Evolutionary conservation across 2,888 invertebrate genomes (phyloP), one percentile per base, ranked within the genome.

Genomic region (Aleiodes testaceus): DNA sequence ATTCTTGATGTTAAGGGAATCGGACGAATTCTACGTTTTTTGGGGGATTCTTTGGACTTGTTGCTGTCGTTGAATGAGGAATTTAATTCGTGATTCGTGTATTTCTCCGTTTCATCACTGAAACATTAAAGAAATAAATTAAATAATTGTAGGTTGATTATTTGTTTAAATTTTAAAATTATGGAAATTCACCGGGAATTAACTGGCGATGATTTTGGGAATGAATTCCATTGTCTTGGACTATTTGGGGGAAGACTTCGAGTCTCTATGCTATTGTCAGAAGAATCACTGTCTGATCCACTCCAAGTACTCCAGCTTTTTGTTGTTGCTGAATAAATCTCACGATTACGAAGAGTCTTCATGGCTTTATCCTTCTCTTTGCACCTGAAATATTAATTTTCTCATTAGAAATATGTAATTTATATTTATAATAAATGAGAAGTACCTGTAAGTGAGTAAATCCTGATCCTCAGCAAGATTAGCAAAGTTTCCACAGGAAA

Each of bases 1-100:
- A 94, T 91, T 78, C 92, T 90, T 0, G 93, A 93, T 77, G 93
- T 92, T 47, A 93, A 90, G 0, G 93, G 93, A 70, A 93, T 90
- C 2, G 92, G 91, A 79, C 91, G 89, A 1, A 91, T 91, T 75
- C 92, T 92, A 59, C 88, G 87, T 79, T 89, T 90, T 79, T 90
- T 89, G 72, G 90, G 89, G 6, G 87, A 77, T 63, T 65, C 52
- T 26, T 59, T 64, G 0, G 16, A 20, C 45, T 70, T 76, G 14
- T 81, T 81, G 64, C 82, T 84, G 7, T 75, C 74, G 12, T 70
- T 69, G 12, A 49, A 68, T 63, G 47, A 79, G 4, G 72, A 77
- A 9, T 79, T 78, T 55, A 86, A 82, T 44, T 88, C 70, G 87
- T 88, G 68, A 83, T 89, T 18, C 90, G 90, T 84, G 86, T 89